A percentile compares a stretch with the other conserved stretches of the same genome.
These are phyloP conservation scores for Netelia fuscicornis DNA, from an alignment of 2,888 invertebrate species.

Conservation along the genomic window DNA sequence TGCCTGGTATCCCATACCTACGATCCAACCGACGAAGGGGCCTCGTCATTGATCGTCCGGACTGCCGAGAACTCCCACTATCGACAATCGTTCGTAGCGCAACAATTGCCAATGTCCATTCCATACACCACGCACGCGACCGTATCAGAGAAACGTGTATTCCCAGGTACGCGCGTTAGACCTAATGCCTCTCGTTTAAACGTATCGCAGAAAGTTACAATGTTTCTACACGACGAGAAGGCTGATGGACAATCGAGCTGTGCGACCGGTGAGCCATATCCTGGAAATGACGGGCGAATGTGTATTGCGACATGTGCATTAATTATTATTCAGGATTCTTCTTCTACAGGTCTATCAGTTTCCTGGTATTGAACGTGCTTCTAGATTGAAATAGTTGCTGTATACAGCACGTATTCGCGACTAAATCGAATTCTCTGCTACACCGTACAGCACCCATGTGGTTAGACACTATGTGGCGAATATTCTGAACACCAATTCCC, in stretches of 20 bases:
- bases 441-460: background rate
- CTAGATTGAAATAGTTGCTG: constrained; percentile 30
- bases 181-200: background rate
- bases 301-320: background rate
- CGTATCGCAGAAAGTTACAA: constrained; percentile 22
- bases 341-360: background rate
- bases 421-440: background rate
- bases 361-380: background rate
- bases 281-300: background rate
- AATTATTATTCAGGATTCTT: background rate
- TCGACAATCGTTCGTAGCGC: constrained; percentile 10
- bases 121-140: constrained; percentile 33
- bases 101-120: constrained; percentile 23
- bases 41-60: constrained; percentile 46
- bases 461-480: background rate
- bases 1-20: background rate
- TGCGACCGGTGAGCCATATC: background rate
- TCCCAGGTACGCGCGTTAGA: background rate
- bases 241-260: background rate
- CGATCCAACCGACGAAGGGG: constrained; percentile 27
- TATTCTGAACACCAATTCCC: constrained; percentile 33
- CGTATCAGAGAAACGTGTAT: constrained; percentile 15
- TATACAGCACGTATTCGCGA: background rate
- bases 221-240: background rate
- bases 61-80: constrained; percentile 3